Percentiles rank a stretch among this genome's conserved stretches.
phyloP scores from a whole-genome alignment of 2,888 invertebrate species.

The Lamproptera curius region DNA sequence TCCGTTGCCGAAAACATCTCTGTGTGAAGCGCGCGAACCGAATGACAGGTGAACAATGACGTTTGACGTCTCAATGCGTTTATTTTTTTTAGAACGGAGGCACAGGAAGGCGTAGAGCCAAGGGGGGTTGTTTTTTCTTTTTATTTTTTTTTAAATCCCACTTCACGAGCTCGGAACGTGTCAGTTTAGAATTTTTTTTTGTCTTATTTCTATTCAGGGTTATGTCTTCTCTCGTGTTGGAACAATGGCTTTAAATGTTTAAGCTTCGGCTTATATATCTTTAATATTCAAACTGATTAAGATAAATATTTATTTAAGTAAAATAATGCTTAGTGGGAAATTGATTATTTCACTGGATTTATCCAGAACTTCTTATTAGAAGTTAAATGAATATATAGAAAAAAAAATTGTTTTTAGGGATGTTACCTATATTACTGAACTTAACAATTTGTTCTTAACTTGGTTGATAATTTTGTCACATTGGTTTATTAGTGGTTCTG shows the following conservation, averaged over 20 bases:
- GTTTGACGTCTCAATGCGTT: conserved; percentile 14
- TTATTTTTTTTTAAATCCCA: neutral
- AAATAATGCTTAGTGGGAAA: no score
- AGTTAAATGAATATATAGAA: no score
- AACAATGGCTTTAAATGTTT: neutral
- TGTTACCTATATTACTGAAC: no score
- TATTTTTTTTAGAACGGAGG: conserved; percentile 10
- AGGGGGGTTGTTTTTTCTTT: conserved; percentile 12
- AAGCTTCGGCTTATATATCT: no score
- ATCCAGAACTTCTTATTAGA: no score
- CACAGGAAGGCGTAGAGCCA: neutral
- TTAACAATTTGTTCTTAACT: no score
- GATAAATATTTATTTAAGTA: no score
- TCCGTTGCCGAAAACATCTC: neutral
- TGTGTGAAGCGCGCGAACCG: conserved; percentile 12
- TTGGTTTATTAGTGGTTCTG: no score
- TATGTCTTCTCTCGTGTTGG: neutral
- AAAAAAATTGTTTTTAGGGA: no score
- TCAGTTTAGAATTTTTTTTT: neutral
- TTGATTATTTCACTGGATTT: no score
- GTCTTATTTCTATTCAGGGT: neutral
- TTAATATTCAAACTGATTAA: no score
- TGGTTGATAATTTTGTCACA: no score
- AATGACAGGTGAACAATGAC: conserved; percentile 14
- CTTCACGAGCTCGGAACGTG: conserved; percentile 2